Evolutionary conservation across 2,888 invertebrate species (phyloP).

Genomic region (Tholera decimalis): DNA sequence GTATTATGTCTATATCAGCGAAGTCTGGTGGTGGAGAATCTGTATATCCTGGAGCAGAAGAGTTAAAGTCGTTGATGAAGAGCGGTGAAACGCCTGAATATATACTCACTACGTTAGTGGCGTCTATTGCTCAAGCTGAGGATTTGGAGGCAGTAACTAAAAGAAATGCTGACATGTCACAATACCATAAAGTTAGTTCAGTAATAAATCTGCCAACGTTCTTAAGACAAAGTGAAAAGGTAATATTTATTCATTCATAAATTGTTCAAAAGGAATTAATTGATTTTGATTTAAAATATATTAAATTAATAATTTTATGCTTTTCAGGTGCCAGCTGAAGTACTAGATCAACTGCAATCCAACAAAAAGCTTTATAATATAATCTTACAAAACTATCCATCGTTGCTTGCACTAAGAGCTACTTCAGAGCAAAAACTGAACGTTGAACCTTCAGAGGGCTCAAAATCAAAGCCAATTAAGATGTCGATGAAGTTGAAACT

Average conservation of each 20-base stretch:
- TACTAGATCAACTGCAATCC: conserved; percentile 92
- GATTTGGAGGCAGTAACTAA: conserved; percentile 86
- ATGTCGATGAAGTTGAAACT: conserved; percentile 92
- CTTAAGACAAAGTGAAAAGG: conserved; percentile 94
- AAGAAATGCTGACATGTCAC: conserved; percentile 85
- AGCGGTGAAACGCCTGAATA: conserved; percentile 94
- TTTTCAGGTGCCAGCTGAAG: conserved; percentile 93
- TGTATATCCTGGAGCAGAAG: conserved; percentile 93
- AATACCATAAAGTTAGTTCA: conserved; percentile 90
- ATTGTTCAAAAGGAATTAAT: background rate
- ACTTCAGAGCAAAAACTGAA: conserved; percentile 92
- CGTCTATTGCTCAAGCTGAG: conserved; percentile 91
- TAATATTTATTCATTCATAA: conserved; percentile 69
- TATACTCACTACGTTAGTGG: conserved; percentile 92
- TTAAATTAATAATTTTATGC: background rate
- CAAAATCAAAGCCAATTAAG: conserved; percentile 90
- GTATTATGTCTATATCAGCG: conserved; percentile 89
- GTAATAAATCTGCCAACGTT: conserved; percentile 96
- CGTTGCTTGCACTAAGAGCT: conserved; percentile 92
- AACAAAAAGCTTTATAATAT: conserved; percentile 93
- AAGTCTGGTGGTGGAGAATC: conserved; percentile 90
- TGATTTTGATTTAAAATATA: background rate
- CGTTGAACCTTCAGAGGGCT: conserved; percentile 74
- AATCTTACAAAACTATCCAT: conserved; percentile 94
- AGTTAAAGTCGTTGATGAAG: conserved; percentile 93